A percentile compares a stretch with the other conserved stretches of the same genome.
Conservation (phyloP, 2,113 vertebrate genomes). For the Nipponia nippon region DNA sequence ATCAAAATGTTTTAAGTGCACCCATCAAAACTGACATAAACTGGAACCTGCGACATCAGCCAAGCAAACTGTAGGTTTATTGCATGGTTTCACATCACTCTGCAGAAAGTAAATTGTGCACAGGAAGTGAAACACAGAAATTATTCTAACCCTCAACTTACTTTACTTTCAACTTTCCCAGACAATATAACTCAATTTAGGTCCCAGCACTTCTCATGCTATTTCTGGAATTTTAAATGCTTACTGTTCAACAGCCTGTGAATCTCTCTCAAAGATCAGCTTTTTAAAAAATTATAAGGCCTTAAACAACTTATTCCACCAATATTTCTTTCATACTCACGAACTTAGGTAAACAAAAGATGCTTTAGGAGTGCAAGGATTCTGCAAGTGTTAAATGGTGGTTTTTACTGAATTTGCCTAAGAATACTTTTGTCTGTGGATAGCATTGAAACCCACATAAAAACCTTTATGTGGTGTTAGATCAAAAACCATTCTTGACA, state of each 20-base stretch:
- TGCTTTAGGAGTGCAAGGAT: background rate
- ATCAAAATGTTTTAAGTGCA: constrained; percentile 47
- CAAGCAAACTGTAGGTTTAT: constrained; percentile 4
- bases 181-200: background rate
- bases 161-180: background rate
- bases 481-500: constrained; percentile 50
- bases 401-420: background rate
- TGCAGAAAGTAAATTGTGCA: background rate
- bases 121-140: background rate
- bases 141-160: background rate
- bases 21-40: constrained; percentile 42
- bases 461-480: background rate
- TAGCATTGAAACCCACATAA: background rate
- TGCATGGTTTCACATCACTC: background rate
- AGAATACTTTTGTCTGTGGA: background rate
- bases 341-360: constrained; percentile 38
- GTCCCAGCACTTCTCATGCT: background rate
- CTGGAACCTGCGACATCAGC: background rate
- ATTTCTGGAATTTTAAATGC: background rate
- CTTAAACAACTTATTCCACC: constrained; percentile 28
- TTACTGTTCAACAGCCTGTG: constrained; percentile 17
- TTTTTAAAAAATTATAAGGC: constrained; percentile 53
- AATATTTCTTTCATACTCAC: background rate
- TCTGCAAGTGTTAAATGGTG: background rate
- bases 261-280: constrained; percentile 29